These are phyloP conservation scores for Gasterosteus aculeatus DNA, from an alignment of 2,113 vertebrate genomes.

Conservation along the genomic window DNA sequence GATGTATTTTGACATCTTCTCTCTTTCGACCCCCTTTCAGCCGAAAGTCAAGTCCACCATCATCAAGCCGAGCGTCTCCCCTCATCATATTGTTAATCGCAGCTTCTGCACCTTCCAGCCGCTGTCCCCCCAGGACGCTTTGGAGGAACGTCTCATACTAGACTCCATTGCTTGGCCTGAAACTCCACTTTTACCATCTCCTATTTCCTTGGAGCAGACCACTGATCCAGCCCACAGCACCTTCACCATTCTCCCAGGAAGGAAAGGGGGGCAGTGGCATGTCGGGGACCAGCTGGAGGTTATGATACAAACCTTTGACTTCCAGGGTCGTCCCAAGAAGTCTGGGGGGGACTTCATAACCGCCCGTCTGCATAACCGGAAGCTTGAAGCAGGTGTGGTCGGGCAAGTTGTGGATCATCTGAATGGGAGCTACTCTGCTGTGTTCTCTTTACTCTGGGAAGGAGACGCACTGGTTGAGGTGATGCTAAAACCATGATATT, in stretches of 20 bases:
- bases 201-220: conserved; percentile 79
- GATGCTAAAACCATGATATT: conserved; percentile 27
- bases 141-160: too few species aligned
- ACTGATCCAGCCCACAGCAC: conserved; percentile 85
- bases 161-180: too few species aligned
- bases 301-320: conserved; percentile 85
- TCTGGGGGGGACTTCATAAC: conserved; percentile 19
- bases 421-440: conserved; percentile 43
- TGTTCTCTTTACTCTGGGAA: conserved; percentile 89
- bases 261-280: conserved; percentile 60
- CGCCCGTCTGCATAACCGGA: background rate
- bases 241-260: conserved; percentile 82
- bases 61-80: too few species aligned
- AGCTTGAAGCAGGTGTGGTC: background rate
- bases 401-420: background rate
- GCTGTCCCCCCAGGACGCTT: too few species aligned
- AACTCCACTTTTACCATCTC: background rate
- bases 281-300: conserved; percentile 87
- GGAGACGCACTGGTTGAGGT: conserved; percentile 86
- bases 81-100: too few species aligned
- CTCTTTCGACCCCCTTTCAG: background rate
- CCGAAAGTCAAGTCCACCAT: background rate
- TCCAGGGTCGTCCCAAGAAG: conserved; percentile 84
- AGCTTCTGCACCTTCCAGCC: too few species aligned
- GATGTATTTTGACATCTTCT: background rate